Evolutionary conservation across 1,140 invertebrate species (phyloP).

Genomic region (Drosophila kikkawai): DNA sequence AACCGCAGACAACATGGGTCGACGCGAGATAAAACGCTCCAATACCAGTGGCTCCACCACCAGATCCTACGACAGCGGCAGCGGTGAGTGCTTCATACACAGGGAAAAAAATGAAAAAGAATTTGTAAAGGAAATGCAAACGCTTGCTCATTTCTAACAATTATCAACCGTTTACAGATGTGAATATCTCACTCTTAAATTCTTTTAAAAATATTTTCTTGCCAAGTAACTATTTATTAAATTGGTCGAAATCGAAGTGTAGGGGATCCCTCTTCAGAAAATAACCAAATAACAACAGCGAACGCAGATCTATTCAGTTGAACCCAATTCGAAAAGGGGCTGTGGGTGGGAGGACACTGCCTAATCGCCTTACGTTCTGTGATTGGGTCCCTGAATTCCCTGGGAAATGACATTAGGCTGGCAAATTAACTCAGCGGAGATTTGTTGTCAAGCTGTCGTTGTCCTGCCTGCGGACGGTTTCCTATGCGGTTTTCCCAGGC

Average conservation of each 20-base stretch:
- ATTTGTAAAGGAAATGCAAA: too few relatives aligned
- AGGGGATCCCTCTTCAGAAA: constrained; percentile 6
- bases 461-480: constrained; percentile 25
- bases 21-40: constrained; percentile 84
- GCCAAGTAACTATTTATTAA: neutral
- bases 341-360: constrained; percentile 14
- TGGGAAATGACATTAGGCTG: constrained; percentile 71
- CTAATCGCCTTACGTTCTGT: constrained; percentile 69
- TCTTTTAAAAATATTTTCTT: neutral
- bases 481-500: constrained; percentile 18
- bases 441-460: constrained; percentile 67
- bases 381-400: constrained; percentile 39
- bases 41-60: constrained; percentile 82
- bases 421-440: constrained; percentile 71
- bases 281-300: neutral
- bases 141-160: neutral
- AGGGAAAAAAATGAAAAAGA: neutral
- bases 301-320: constrained; percentile 56
- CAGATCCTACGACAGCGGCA: constrained; percentile 80
- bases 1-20: constrained; percentile 74
- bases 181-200: neutral
- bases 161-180: neutral
- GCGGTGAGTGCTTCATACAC: constrained; percentile 65
- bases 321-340: constrained; percentile 30
- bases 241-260: neutral